A percentile compares a stretch with the other conserved stretches of the same genome.
phyloP scores from a whole-genome alignment of 2,888 invertebrate genomes.

The Flexamia atlantica region DNA sequence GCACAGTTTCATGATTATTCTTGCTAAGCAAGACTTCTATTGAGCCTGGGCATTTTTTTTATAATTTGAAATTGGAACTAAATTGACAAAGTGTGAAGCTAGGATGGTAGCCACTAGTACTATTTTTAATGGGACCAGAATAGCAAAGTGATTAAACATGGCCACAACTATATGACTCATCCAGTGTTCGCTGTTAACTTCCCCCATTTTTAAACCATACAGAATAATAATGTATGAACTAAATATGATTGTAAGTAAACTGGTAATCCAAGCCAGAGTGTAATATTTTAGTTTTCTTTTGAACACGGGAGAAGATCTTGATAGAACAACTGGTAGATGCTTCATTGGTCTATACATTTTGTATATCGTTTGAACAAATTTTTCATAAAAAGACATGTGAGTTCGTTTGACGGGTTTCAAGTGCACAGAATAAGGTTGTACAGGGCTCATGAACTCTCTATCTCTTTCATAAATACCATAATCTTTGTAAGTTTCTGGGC shows the following conservation, averaged over 20 bases:
- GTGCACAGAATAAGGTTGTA: background rate
- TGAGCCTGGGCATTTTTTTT: background rate
- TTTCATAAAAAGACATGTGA: background rate
- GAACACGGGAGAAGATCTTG: conserved; percentile 7
- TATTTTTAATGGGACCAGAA: background rate
- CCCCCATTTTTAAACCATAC: conserved; percentile 14
- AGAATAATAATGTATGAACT: conserved; percentile 7
- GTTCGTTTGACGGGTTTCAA: background rate
- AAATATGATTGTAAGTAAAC: background rate
- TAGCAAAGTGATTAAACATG: background rate
- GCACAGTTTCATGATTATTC: background rate
- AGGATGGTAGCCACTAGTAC: background rate
- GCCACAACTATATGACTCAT: background rate
- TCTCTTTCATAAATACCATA: background rate
- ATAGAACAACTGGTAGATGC: background rate
- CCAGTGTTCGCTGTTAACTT: background rate
- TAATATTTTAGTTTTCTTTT: background rate
- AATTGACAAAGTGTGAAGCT: background rate
- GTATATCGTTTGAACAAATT: conserved; percentile 28
- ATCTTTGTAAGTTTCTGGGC: background rate
- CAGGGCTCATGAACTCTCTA: background rate
- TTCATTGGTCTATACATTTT: conserved; percentile 16
- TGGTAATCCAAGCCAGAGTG: background rate
- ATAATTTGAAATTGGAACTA: conserved; percentile 11
- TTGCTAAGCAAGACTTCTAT: too few species aligned